Conservation (phyloP, 1,140 invertebrate genomes). For the Panonychus citri region DNA sequence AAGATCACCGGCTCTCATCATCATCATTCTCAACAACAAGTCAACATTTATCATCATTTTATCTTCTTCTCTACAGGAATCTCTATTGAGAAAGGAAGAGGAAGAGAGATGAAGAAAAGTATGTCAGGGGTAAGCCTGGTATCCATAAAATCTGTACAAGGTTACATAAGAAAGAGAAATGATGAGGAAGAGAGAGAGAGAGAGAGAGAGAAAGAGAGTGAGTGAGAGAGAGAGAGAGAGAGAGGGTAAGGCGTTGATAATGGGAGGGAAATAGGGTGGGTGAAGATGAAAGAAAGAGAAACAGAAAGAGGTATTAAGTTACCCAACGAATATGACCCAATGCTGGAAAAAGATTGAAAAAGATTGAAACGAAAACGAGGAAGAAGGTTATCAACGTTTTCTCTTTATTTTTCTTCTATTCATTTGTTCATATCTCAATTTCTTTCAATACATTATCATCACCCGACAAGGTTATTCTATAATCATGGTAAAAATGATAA, state of each 20-base stretch:
- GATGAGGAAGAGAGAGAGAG: neutral
- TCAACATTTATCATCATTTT: neutral
- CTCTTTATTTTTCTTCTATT: no score
- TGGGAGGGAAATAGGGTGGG: neutral
- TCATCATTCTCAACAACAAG: no score
- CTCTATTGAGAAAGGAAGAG: neutral
- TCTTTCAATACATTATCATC: neutral
- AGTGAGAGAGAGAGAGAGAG: neutral
- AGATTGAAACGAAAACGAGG: no score
- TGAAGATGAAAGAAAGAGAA: no score
- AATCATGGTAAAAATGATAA: no score
- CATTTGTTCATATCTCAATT: no score
- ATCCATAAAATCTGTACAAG: neutral
- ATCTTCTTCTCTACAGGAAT: neutral
- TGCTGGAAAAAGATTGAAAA: no score
- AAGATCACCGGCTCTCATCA: no score
- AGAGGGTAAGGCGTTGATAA: neutral
- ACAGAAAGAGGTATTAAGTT: no score
- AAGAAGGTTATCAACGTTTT: no score
- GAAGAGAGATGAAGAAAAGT: neutral
- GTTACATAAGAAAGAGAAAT: neutral
- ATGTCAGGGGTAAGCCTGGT: neutral
- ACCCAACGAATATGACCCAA: no score
- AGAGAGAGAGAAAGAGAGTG: neutral
- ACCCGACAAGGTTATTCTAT: neutral